Base-by-base conservation (phyloP, 2,888 invertebrate species). In the Drosophila tripunctata region DNA sequence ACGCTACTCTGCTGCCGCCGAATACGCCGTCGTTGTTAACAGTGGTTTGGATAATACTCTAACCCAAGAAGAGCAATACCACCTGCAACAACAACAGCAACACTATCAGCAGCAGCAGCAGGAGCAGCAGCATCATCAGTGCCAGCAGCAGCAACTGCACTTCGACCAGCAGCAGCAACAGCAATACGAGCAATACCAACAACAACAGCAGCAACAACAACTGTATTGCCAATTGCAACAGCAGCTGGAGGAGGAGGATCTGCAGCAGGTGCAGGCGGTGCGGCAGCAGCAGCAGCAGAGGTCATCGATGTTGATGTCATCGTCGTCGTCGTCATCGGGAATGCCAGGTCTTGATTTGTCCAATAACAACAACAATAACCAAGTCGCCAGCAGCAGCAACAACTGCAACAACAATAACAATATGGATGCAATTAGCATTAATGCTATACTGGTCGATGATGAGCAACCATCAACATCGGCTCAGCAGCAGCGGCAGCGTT, bases 1-100 rank as follows among this genome's bases (percentile, higher is more conserved):
- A 90, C 90, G 91, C 90, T 91, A 90, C 90, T 91, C 91, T 91
- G 91, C 90, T 90, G 90, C 90, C 88, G 90, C 89, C 88, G 90
- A 90, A 88, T 88, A 88, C 88, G 91, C 88, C 90, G 90, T 88
- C 90, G 90, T 89, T 87, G 90, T n/a, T n/a, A n/a, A 90, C 79
- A 89, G 88, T 90, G 90, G 90, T 90, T 89, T 90, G 89, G 88
- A 89, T 79, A 84, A 87, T 88, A 80, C 89, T 89, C 89, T 89
- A 88, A 86, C 88, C 84, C 87, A 89, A 88, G 88, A 89, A 87
- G 85, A 89, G 84, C 89, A 90, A 87, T 88, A 89, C 86, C 89
- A 90, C 79, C 74, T 78, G 69, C 84, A 84, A 69, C 84, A 84
- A 73, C 83, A 76, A 65, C 75, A 79, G 64, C 80, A 81, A 52